These are phyloP conservation scores for Sorex araneus DNA, from an alignment of 2,113 vertebrate genomes.

Conservation along the genomic window DNA sequence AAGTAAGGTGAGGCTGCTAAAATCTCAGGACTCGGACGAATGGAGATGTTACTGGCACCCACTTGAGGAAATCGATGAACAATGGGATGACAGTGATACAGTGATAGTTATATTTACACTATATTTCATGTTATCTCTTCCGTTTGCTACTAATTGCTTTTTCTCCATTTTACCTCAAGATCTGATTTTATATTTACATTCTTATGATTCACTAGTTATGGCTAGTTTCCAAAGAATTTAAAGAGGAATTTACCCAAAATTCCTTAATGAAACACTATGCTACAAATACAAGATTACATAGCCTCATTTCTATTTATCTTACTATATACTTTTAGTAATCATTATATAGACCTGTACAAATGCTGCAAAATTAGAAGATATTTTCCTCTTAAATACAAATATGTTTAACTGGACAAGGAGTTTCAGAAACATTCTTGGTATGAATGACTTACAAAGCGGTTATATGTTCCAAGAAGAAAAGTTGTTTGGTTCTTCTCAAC, in stretches of 20 bases:
- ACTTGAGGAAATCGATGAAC: no score
- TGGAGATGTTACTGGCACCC: no score
- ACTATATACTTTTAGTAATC: background rate
- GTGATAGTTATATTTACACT: background rate
- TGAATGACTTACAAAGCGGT: background rate
- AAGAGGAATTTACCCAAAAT: background rate
- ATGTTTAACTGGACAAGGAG: background rate
- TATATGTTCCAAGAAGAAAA: background rate
- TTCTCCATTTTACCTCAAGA: background rate
- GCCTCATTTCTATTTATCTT: background rate
- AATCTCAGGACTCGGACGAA: no score
- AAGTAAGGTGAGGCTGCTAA: no score
- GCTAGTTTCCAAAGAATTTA: background rate
- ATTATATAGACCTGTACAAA: background rate
- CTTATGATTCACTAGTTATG: background rate
- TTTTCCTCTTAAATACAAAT: background rate
- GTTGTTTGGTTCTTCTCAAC: no score
- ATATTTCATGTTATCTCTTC: background rate
- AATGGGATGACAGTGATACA: no score
- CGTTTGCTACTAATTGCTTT: background rate
- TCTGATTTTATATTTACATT: background rate
- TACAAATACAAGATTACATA: background rate
- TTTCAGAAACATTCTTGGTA: background rate
- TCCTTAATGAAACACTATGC: background rate
- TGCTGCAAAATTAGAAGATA: background rate